phyloP scores from a whole-genome alignment of 1,140 invertebrate species.

The Agraylea sexmaculata region DNA sequence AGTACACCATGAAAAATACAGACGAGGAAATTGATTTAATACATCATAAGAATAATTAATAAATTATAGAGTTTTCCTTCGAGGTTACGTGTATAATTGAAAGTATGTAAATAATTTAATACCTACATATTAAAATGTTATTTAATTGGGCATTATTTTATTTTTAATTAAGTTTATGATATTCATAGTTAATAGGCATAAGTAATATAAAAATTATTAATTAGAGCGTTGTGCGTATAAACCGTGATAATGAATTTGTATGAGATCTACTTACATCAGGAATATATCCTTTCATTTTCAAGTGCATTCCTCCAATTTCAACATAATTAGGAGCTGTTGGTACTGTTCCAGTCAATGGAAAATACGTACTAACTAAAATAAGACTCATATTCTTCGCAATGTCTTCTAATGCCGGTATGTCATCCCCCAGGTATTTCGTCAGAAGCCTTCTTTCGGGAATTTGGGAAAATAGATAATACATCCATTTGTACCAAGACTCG shows the following conservation, averaged over 20 bases:
- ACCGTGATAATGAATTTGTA: neutral
- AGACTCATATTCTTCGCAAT: constrained; percentile 41
- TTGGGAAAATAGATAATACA: constrained; percentile 30
- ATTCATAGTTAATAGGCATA: neutral
- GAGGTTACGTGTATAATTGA: neutral
- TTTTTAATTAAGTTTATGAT: neutral
- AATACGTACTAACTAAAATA: constrained; percentile 46
- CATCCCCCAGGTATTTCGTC: constrained; percentile 42
- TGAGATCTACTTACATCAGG: too few relatives aligned
- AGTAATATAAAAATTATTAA: neutral
- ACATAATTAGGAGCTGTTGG: constrained; percentile 42
- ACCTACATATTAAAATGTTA: neutral
- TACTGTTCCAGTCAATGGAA: constrained; percentile 37
- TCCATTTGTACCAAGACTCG: constrained; percentile 26
- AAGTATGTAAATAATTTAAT: neutral
- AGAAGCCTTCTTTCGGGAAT: constrained; percentile 30
- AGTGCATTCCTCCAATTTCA: constrained; percentile 51
- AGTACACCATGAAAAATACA: too few relatives aligned
- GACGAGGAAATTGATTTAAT: too few relatives aligned
- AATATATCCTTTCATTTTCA: constrained; percentile 26
- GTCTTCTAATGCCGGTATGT: constrained; percentile 39
- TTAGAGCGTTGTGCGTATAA: neutral
- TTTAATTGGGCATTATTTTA: neutral
- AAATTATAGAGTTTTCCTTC: too few relatives aligned
- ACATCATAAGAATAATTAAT: too few relatives aligned